Conservation (phyloP, 2,113 vertebrate species). For the Chionodraco myersi region DNA sequence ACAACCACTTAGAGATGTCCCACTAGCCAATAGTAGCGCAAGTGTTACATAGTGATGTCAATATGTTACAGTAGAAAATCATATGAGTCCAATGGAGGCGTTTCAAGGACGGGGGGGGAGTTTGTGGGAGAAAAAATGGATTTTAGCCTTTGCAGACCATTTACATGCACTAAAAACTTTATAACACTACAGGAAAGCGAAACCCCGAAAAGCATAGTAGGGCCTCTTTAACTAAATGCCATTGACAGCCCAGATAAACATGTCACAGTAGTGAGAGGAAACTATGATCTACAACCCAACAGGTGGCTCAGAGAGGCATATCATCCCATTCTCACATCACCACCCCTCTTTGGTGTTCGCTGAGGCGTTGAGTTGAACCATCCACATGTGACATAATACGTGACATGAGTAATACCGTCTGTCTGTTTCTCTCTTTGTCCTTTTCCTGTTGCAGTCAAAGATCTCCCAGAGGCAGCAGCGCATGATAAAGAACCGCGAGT, state of each 20-base stretch:
- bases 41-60: too few species aligned
- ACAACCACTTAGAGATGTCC: too few species aligned
- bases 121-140: too few species aligned
- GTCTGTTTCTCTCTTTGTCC: conserved; percentile 17
- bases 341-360: conserved; percentile 29
- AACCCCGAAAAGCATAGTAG: too few species aligned
- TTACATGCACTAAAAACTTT: too few species aligned
- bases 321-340: conserved; percentile 28
- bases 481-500: conserved; percentile 98
- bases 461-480: conserved; percentile 91
- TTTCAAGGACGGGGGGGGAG: too few species aligned
- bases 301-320: conserved; percentile 23
- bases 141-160: too few species aligned
- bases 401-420: conserved; percentile 4
- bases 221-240: not conserved
- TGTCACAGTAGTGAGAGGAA: conserved; percentile 3
- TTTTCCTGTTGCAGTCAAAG: conserved; percentile 79
- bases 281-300: conserved; percentile 32
- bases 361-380: conserved; percentile 18
- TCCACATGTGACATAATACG: conserved; percentile 14
- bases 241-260: conserved; percentile 23
- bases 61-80: too few species aligned
- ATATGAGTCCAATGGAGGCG: too few species aligned
- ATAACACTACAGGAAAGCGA: too few species aligned
- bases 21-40: too few species aligned